Conservation (phyloP, 2,797 vertebrate species). For the Prunella strophiata region DNA sequence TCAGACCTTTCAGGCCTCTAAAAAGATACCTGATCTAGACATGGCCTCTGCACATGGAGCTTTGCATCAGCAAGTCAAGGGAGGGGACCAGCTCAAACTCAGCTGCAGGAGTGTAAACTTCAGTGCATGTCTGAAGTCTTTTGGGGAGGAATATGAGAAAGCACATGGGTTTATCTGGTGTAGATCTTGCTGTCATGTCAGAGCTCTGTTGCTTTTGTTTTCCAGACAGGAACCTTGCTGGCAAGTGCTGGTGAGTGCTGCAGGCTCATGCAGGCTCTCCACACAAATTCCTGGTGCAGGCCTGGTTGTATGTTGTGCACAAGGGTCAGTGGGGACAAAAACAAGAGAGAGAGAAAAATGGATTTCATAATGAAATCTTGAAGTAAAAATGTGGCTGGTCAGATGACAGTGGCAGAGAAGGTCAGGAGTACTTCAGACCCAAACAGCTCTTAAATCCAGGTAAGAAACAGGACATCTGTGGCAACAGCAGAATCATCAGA, state of each 20-base stretch:
- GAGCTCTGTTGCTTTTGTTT: background rate
- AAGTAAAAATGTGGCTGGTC: background rate
- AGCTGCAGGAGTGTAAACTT: background rate
- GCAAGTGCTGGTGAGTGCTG: background rate
- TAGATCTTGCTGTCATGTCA: background rate
- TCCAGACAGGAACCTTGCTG: background rate
- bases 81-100: background rate
- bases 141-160: background rate
- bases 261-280: background rate
- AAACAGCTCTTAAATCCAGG: background rate
- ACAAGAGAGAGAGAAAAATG: background rate
- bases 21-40: background rate
- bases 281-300: background rate
- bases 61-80: background rate
- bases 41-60: background rate
- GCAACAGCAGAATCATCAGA: conserved; percentile 5
- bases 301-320: background rate
- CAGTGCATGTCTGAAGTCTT: background rate
- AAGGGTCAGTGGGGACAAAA: background rate
- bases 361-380: background rate
- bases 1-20: background rate
- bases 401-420: background rate
- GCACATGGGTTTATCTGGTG: background rate
- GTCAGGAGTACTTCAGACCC: background rate
- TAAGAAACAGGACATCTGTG: background rate